Conservation (phyloP, 2,113 vertebrate genomes). For the Leptobrachium leishanense region DNA sequence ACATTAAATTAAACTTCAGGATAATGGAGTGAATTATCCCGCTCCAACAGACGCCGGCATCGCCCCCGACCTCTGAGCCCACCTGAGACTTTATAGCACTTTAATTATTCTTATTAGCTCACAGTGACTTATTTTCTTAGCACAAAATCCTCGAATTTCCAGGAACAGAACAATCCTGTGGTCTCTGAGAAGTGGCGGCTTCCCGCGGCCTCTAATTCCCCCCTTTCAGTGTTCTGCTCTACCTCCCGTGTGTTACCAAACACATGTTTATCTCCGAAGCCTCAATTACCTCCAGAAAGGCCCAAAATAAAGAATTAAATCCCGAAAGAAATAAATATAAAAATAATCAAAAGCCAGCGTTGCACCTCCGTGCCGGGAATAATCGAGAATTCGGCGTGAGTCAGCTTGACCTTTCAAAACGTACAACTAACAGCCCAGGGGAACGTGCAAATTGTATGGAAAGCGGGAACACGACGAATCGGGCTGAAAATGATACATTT, state of each 20-base stretch:
- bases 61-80: too few relatives aligned
- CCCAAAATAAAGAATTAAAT: background rate
- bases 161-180: too few relatives aligned
- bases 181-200: background rate
- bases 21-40: too few relatives aligned
- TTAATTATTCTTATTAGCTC: too few relatives aligned
- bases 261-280: background rate
- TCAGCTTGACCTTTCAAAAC: constrained; percentile 17
- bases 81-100: too few relatives aligned
- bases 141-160: too few relatives aligned
- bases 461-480: background rate
- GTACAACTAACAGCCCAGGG: background rate
- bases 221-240: background rate
- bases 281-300: constrained; percentile 7
- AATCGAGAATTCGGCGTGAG: background rate
- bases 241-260: background rate
- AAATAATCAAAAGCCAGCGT: background rate
- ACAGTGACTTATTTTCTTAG: too few relatives aligned
- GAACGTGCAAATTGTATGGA: background rate
- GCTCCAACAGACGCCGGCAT: too few relatives aligned
- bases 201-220: background rate
- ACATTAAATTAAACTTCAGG: too few relatives aligned
- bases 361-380: background rate
- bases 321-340: too few relatives aligned
- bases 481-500: background rate